Conservation (phyloP, 2,888 invertebrate genomes). For the Petrolisthes manimaculis region DNA sequence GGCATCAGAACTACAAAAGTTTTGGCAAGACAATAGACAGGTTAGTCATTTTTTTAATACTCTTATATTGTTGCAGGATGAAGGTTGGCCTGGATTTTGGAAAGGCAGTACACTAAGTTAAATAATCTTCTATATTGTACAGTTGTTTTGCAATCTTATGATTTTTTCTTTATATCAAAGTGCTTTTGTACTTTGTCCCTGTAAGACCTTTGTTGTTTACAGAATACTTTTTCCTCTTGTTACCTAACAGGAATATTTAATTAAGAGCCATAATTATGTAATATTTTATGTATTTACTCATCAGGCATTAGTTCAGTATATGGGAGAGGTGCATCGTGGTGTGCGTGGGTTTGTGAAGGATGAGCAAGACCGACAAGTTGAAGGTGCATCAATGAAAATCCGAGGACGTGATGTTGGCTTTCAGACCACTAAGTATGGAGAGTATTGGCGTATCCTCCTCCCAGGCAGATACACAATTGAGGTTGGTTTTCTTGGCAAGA, state of each 20-base stretch:
- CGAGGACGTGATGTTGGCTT: constrained; percentile 87
- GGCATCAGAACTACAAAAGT: constrained; percentile 81
- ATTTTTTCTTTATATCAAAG: no score
- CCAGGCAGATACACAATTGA: constrained; percentile 89
- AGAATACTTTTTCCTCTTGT: no score
- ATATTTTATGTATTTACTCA: not conserved
- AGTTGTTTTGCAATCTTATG: no score
- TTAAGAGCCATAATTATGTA: not conserved
- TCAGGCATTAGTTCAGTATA: constrained; percentile 84
- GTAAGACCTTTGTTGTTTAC: no score
- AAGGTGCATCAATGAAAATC: constrained; percentile 83
- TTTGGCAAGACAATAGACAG: constrained; percentile 90
- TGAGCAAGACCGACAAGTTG: constrained; percentile 82
- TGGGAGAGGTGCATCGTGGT: constrained; percentile 89
- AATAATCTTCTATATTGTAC: no score
- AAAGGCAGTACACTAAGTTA: no score
- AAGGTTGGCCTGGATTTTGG: no score
- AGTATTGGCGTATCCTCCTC: constrained; percentile 91
- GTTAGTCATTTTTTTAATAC: constrained; percentile 71
- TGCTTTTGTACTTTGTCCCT: no score
- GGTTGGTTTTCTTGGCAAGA: constrained; percentile 69
- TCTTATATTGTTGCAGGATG: no score
- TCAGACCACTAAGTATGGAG: constrained; percentile 89
- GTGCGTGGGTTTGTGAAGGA: constrained; percentile 88
- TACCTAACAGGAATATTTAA: no score